phyloP scores from a whole-genome alignment of 23 tunicate genomes.

The Halocynthia roretzi region DNA sequence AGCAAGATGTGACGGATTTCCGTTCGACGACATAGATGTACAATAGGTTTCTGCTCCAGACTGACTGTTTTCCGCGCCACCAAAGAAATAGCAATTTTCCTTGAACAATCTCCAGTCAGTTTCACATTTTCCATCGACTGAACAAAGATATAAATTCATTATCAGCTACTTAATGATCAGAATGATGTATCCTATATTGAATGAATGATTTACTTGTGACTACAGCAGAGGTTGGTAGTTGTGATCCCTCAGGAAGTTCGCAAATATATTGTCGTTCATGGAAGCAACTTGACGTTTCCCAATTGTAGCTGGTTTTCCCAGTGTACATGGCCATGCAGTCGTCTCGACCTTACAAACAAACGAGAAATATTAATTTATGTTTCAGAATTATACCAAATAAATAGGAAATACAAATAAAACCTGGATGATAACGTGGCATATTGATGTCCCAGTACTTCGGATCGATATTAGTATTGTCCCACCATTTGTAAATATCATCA shows the following conservation, averaged over 20 bases:
- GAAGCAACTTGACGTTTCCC: conserved; percentile 87
- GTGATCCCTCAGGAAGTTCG: conserved; percentile 74
- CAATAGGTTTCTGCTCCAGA: conserved; percentile 31
- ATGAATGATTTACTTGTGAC: conserved; percentile 32
- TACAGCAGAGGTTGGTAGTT: conserved; percentile 31
- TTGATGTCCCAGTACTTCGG: conserved; percentile 43
- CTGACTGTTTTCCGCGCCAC: conserved; percentile 37
- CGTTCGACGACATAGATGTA: conserved; percentile 11
- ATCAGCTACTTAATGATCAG: neutral
- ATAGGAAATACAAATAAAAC: neutral
- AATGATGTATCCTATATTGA: neutral
- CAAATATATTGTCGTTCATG: conserved; percentile 62
- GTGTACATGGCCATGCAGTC: conserved; percentile 80
- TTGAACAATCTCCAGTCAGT: conserved; percentile 60
- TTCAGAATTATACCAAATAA: neutral
- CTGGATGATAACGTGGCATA: conserved; percentile 29
- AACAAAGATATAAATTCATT: neutral
- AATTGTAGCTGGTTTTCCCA: conserved; percentile 52
- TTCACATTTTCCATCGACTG: conserved; percentile 74
- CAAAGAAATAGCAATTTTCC: conserved; percentile 49
- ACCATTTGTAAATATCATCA: conserved; percentile 72
- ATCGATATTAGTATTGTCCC: conserved; percentile 39
- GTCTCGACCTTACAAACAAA: conserved; percentile 31
- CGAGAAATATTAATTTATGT: neutral
- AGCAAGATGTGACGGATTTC: conserved; percentile 26